Evolutionary conservation across 2,113 vertebrate species (phyloP), one percentile per base, ranked within the genome.

Genomic region (Stegastes partitus): DNA sequence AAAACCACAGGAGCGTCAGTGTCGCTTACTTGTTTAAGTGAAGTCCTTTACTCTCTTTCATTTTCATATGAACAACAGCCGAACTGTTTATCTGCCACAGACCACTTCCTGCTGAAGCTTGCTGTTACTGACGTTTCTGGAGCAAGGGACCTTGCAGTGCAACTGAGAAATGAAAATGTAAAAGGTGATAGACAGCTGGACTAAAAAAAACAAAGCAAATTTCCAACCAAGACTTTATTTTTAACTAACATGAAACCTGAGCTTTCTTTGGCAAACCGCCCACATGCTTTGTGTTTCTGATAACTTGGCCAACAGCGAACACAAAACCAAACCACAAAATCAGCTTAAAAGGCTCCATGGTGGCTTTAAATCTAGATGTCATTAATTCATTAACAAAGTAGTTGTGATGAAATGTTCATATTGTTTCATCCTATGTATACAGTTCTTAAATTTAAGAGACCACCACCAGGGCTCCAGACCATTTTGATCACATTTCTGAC

Each of bases 1-100:
- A 74, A 92, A 89, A 82, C 85, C 85, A 84, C 89, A 86, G 81
- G 62, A 86, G 54, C 71, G 55, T n/a, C 12, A n/a, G 21, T 18
- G 23, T 16, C 26, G 11, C 7, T 11, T 1, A 0, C 0, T 5
- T 14, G 6, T 14, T n/a, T 1, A 18, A 26, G 2, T 55, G 81
- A 58, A 53, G n/a, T 3, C 1, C 1, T 55, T 12, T 2, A 7
- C 0, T 19, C 6, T 12, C 15, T 80, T 61, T 55, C 23, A 15
- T n/a, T n/a, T n/a, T n/a, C n/a, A n/a, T n/a, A n/a, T n/a, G n/a
- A n/a, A n/a, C n/a, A n/a, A n/a, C n/a, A n/a, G n/a, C n/a, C n/a
- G n/a, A n/a, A n/a, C n/a, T n/a, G n/a, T n/a, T n/a, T n/a, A 7
- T 7, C 7, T 19, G 22, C 26, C 49, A 3, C 16, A 50, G 14